Conservation (phyloP, 1,140 invertebrate species). For the Cyclargus thomasi region DNA sequence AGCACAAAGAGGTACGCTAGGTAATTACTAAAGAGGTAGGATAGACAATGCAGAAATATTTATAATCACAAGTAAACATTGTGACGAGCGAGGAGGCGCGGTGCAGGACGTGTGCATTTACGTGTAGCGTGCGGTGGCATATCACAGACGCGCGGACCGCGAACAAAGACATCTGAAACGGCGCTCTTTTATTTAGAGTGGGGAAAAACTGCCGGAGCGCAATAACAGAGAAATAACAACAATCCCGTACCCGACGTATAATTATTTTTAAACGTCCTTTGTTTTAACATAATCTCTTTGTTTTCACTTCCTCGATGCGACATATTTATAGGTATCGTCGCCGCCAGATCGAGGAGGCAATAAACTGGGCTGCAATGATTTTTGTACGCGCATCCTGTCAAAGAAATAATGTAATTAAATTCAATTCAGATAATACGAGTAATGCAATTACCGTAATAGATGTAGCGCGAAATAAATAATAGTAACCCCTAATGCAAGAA, state of each 20-base stretch:
- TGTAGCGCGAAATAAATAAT: background rate
- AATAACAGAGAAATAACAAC: slow-evolving; percentile 18
- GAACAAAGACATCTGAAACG: slow-evolving; percentile 43
- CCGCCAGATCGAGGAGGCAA: background rate
- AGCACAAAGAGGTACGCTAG: background rate
- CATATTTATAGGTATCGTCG: slow-evolving; percentile 9
- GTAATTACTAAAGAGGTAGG: slow-evolving; percentile 4
- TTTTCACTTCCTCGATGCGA: slow-evolving; percentile 10
- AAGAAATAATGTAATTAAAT: background rate
- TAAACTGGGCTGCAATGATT: background rate
- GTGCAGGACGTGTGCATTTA: slow-evolving; percentile 24
- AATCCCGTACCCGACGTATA: slow-evolving; percentile 21
- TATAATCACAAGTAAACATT: slow-evolving; percentile 21
- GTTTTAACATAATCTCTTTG: slow-evolving; percentile 7
- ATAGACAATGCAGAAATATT: slow-evolving; percentile 17
- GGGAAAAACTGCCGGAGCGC: slow-evolving; percentile 25
- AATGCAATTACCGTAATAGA: background rate
- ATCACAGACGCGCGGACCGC: slow-evolving; percentile 22
- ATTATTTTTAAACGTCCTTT: slow-evolving; percentile 14
- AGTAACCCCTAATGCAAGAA: background rate
- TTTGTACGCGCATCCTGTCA: background rate
- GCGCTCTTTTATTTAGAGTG: slow-evolving; percentile 48
- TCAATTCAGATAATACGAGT: no score
- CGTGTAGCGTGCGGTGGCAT: slow-evolving; percentile 28
- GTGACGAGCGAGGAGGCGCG: slow-evolving; percentile 6